Base-by-base conservation (phyloP, 2,888 invertebrate species). In the Andrena hattorfiana region DNA sequence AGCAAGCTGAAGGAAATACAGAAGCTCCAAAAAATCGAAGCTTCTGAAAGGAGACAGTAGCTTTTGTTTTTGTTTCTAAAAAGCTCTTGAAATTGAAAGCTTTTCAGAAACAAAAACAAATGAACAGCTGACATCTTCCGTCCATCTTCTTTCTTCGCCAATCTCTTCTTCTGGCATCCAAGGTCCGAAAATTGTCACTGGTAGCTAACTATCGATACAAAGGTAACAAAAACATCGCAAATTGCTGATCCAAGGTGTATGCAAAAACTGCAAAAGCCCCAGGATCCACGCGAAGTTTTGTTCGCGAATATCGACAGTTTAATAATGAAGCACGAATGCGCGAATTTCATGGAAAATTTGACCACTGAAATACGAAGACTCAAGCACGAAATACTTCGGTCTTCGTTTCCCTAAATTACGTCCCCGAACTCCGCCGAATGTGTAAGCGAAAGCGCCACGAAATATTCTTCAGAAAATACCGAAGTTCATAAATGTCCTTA, bases 121-220 rank as follows among this genome's bases (percentile, higher is more conserved):
- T 26, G 1, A 60, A 16, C 23, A 23, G n/a, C 51, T 56, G 4
- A 10, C 1, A 2, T 49, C 66, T 67, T 67, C 48, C 6, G 10
- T 42, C 48, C 56, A 30, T 76, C 76, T 70, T 63, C 84, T 79
- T 67, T 71, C 8, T 28, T 74, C 67, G 30, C 68, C 66, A 51
- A 23, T 66, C 62, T 54, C 60, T 81, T 70, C 70, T 70, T 67
- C 64, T 59, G 20, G 35, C 23, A 54, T 42, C 16, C 16, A 8
- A 13, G 10, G 48, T 54, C 5, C 35, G 26, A 56, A 35, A 69
- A 23, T 8, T 35, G 8, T 35, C 70, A 70, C 70, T 20, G 56
- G 42, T 59, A 20, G 7, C 16, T 4, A 10, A 16, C 16, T 42
- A 67, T 75, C 75, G 75, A 62, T 26, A 42, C 16, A 13, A 23